Conservation (phyloP, 2,113 vertebrate species). For the Jacana jacana region DNA sequence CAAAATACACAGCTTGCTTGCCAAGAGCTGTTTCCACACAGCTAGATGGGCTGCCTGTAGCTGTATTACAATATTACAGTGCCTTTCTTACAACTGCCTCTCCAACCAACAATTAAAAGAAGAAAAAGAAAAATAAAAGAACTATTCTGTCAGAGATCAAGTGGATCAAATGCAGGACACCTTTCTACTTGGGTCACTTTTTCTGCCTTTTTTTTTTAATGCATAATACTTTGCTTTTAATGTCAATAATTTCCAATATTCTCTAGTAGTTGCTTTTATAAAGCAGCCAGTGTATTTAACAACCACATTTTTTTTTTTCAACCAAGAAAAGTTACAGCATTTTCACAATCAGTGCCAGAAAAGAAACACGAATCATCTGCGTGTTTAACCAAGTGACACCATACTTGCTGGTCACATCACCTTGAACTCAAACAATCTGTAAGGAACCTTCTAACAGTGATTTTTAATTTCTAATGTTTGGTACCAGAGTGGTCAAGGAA, state of each 20-base stretch:
- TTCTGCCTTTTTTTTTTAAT: neutral
- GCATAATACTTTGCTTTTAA: neutral
- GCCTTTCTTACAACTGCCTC: neutral
- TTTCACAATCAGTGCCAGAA: neutral
- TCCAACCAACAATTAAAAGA: neutral
- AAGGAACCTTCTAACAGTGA: accelerated
- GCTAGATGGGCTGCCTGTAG: neutral
- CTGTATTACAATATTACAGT: too few species aligned
- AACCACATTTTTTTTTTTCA: neutral
- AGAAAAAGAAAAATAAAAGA: too few species aligned
- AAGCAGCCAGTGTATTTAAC: neutral
- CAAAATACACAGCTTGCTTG: neutral
- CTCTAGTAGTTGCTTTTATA: neutral
- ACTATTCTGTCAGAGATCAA: neutral
- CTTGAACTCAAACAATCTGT: neutral
- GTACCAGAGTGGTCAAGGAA: neutral
- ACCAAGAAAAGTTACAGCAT: neutral
- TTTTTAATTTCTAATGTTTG: neutral
- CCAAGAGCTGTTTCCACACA: neutral
- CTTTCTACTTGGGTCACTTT: neutral
- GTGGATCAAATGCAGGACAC: neutral
- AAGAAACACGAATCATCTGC: neutral
- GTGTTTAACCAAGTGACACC: neutral
- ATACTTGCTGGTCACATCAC: neutral
- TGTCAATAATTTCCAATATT: neutral